phyloP scores from a whole-genome alignment of 2,797 vertebrate genomes.

The Octomys mimax region DNA sequence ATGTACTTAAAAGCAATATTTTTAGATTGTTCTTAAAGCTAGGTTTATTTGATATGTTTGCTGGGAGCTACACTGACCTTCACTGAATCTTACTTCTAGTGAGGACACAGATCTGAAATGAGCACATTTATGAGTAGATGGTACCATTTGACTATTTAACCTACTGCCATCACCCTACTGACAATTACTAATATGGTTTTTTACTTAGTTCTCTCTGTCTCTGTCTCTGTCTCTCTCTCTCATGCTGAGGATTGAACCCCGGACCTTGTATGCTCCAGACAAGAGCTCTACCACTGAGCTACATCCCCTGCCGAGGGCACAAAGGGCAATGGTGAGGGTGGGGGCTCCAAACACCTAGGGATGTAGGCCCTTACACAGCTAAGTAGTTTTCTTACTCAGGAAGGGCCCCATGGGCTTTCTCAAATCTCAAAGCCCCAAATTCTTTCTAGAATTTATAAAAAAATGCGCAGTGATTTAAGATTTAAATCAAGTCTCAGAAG shows the following conservation, averaged over 20 bases:
- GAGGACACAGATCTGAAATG: not conserved
- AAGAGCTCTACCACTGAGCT: not conserved
- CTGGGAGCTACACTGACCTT: not conserved
- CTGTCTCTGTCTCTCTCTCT: not conserved
- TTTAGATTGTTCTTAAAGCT: not conserved
- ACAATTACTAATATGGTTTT: not conserved
- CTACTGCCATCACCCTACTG: not conserved
- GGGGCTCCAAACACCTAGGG: not conserved
- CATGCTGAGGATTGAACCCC: not conserved
- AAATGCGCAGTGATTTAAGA: not conserved
- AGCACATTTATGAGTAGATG: not conserved
- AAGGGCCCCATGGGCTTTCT: not conserved
- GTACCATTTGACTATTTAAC: not conserved
- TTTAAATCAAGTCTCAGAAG: not conserved
- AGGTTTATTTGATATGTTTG: not conserved
- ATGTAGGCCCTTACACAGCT: not conserved
- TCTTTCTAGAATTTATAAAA: not conserved
- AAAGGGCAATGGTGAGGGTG: not conserved
- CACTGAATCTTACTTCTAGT: too few relatives aligned
- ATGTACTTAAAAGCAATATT: not conserved
- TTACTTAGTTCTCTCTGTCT: not conserved
- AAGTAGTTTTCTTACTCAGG: not conserved
- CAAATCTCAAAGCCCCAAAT: not conserved
- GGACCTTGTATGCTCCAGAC: not conserved
- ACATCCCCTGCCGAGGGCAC: not conserved